Evolutionary conservation across 2,888 invertebrate genomes (phyloP).

Genomic region (Acleris literana): DNA sequence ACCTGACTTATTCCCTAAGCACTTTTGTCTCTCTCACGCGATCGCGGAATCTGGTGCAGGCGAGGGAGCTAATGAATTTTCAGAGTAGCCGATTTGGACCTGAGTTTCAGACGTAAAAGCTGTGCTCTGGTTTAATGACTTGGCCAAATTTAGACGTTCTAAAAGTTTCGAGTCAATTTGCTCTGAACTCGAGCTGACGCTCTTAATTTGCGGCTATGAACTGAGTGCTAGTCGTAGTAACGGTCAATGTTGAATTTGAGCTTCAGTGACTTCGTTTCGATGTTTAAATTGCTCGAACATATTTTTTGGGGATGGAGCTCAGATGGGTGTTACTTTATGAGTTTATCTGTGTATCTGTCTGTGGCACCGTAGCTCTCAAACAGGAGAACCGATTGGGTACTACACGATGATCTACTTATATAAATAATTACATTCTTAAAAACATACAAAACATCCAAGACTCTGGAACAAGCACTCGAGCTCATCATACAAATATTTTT

Average conservation of each 20-base stretch:
- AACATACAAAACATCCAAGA: no score
- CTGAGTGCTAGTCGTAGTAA: slow-evolving; percentile 8
- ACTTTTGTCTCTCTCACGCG: not conserved
- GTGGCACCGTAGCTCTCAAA: no score
- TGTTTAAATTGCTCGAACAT: no score
- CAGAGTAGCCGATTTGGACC: not conserved
- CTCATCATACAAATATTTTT: no score
- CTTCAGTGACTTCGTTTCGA: not conserved
- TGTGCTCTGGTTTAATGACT: slow-evolving; percentile 6
- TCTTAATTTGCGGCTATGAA: slow-evolving; percentile 20
- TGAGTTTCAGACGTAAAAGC: slow-evolving; percentile 7
- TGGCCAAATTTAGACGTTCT: slow-evolving; percentile 17
- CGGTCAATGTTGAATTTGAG: not conserved
- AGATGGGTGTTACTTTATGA: no score
- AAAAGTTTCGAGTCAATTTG: slow-evolving; percentile 21
- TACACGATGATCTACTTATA: no score
- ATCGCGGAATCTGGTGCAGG: not conserved
- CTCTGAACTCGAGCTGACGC: not conserved
- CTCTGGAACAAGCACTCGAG: no score
- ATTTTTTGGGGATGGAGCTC: no score
- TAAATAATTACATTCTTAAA: no score
- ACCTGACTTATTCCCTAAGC: slow-evolving; percentile 35
- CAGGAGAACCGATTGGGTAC: no score
- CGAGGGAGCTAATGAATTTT: not conserved
- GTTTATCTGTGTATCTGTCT: no score